Evolutionary conservation across 2,797 vertebrate species (phyloP), one percentile per base, ranked within the genome.

Genomic region (Anguilla marmorata): DNA sequence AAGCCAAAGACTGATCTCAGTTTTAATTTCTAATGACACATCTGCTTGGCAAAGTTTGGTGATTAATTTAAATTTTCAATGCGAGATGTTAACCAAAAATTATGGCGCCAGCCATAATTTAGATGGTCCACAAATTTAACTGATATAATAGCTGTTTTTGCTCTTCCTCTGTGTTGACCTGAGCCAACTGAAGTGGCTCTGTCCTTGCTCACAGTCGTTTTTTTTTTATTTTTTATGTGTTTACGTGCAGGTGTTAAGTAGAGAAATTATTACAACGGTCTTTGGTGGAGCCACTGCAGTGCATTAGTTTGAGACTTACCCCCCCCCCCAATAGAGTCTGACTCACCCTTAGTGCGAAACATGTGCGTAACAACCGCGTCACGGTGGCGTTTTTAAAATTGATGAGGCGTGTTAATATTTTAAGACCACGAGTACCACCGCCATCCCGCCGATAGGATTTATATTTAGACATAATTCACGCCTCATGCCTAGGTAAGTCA

Each of bases 361-460:
- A 90, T 90, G 85, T 94, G 91, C 91, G 92, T 91, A 93, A 85
- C 88, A 93, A 88, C 88, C 11, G 88, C 92, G 90, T 95, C 94
- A 94, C 91, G 80, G 89, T 91, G 92, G 86, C 90, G 88, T 79
- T 92, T 94, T 94, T 93, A 90, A 93, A 94, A 94, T 93, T 91
- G 91, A 94, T 93, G 90, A 91, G 91, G 90, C 89, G 69, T 89
- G 90, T 94, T 94, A 93, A 94, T 94, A 93, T 95, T 95, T 94
- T 90, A 93, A 94, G 90, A 92, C 60, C 85, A 79, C 86, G 66
- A 90, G 90, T 86, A 58, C 92, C 89, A 89, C 89, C 90, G 92
- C 91, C 80, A 74, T 93, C 14, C 90, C 89, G 45, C 89, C 89
- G 90, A 92, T 90, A 88, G 90, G 91, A 94, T 92, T 94, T 93